Conservation (phyloP, 2,113 vertebrate genomes). For the Speoplatyrhinus poulsoni region DNA sequence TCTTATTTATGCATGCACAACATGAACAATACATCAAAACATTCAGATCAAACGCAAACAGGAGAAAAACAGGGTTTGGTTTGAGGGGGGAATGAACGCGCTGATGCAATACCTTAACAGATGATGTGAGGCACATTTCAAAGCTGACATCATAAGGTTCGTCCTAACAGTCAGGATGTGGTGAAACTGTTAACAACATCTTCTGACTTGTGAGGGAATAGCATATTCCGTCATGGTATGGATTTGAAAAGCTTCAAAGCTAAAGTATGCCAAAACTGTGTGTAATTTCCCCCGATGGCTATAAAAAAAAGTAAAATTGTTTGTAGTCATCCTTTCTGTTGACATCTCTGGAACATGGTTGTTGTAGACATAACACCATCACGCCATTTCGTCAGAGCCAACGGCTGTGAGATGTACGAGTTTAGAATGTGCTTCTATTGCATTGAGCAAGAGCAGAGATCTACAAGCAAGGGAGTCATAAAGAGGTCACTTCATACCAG, state of each 20-base stretch:
- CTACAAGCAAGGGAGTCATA: too few relatives aligned
- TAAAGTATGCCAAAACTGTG: neutral
- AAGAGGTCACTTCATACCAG: too few relatives aligned
- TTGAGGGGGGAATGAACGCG: neutral
- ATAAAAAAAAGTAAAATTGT: neutral
- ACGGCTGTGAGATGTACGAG: too few relatives aligned
- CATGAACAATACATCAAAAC: constrained; percentile 4
- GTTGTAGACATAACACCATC: neutral
- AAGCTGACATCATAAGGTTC: neutral
- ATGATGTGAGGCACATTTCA: neutral
- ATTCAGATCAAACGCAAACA: neutral
- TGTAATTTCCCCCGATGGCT: neutral
- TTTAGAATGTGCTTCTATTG: neutral
- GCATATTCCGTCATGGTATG: constrained; percentile 12
- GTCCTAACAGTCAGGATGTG: neutral
- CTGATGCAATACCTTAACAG: neutral
- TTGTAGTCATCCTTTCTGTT: neutral
- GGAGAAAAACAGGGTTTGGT: neutral
- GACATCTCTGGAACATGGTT: neutral
- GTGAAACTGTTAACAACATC: neutral
- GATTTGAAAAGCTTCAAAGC: neutral
- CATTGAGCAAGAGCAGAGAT: neutral
- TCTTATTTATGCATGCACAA: neutral
- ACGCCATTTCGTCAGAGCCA: neutral
- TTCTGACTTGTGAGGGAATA: neutral